Evolutionary conservation across 2,797 vertebrate genomes (phyloP), one percentile per base, ranked within the genome.

Genomic region (Notolabrus celidotus): DNA sequence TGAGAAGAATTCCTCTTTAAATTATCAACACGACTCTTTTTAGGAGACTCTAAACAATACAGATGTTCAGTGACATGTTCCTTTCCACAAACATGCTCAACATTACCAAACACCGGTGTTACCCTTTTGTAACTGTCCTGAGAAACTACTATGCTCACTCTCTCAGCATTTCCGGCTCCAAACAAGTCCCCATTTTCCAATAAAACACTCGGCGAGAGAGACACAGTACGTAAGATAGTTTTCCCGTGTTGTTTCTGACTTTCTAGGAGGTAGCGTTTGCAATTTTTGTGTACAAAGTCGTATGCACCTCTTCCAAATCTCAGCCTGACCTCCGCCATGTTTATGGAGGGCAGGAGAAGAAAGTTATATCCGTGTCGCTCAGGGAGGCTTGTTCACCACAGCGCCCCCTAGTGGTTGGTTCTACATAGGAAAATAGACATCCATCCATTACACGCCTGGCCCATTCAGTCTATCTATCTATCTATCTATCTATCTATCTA

Each of bases 291-390:
- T 0, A 42, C 43, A 51, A 90, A 41, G 17, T n/a, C 31, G 36
- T 49, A 43, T 0, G 27, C 45, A 38, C 66, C 29, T 4, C 17
- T 82, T 14, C 75, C 50, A 0, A 73, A 1, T 7, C 23, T 17
- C 3, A 39, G 8, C 0, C 76, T 82, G 74, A 88, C 83, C 84
- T 88, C 91, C 87, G 89, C 90, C 94, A 94, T 94, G 23, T 83
- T 79, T 33, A 46, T 15, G 4, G 1, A 11, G 20, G 50, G 39
- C 10, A 11, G n/a, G 25, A 19, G 31, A 36, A 41, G 46, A 15
- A 3, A 1, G 4, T 0, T 0, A 16, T 0, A 43, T 81, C 75
- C 73, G 60, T 0, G 19, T 39, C 3, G 11, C 16, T 2, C 8
- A 2, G 1, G 1, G 12, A 0, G 2, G 10, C 2, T 31, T 0